These are phyloP conservation scores for Oegoconia quadripuncta DNA, from an alignment of 2,888 invertebrate species.

Conservation along the genomic window DNA sequence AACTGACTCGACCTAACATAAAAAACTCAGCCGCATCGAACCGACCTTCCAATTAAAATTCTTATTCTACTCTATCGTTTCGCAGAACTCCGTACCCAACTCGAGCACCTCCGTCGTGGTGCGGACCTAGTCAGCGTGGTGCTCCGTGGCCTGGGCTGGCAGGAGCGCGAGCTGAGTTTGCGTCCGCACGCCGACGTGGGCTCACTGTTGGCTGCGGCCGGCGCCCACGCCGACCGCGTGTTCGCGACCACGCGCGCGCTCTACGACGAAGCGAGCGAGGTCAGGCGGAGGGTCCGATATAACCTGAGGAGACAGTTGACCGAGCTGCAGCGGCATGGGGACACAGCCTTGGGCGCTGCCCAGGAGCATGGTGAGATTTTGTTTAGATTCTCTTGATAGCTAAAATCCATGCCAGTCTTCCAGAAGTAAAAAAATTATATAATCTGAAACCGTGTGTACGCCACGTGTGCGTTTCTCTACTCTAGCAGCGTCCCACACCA, in stretches of 20 bases:
- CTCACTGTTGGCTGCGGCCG: constrained; percentile 30
- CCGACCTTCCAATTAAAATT: no score
- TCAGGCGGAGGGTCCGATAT: constrained; percentile 68
- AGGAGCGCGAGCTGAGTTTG: constrained; percentile 52
- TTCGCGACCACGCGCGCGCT: constrained; percentile 59
- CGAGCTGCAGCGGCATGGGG: constrained; percentile 81
- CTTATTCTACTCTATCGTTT: background rate
- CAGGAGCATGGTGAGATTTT: constrained; percentile 81
- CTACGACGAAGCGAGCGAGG: constrained; percentile 69
- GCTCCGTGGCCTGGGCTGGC: constrained; percentile 66
- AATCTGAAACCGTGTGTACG: no score
- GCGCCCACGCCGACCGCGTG: constrained; percentile 55
- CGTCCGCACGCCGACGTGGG: constrained; percentile 36
- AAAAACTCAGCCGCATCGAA: no score
- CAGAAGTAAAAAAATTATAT: no score
- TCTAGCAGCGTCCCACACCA: no score
- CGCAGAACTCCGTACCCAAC: constrained; percentile 42
- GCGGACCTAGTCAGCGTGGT: constrained; percentile 58
- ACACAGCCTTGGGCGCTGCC: constrained; percentile 83
- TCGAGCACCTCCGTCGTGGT: constrained; percentile 51
- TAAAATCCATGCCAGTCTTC: no score
- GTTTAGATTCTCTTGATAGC: no score
- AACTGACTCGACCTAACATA: no score
- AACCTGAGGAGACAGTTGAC: constrained; percentile 72
- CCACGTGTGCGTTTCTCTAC: no score